Conservation (phyloP, 2,888 invertebrate species). For the Rhagium mordax region DNA sequence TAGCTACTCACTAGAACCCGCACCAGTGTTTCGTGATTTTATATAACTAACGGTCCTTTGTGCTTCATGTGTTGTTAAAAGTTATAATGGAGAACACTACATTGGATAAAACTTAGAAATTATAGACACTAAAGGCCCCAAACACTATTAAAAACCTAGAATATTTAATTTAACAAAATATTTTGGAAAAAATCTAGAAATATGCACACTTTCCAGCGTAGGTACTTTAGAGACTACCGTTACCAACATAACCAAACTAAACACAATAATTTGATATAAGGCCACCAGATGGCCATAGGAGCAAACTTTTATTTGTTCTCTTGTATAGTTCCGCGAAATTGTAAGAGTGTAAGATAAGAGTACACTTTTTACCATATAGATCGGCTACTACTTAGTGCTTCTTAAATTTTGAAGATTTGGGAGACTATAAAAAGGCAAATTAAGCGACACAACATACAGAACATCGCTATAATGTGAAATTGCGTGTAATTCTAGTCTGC, state of each 20-base stretch:
- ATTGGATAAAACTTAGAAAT: conserved; percentile 16
- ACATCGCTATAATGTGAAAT: no score
- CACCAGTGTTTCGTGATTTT: conserved; percentile 50
- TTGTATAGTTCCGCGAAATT: no score
- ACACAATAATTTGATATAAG: neutral
- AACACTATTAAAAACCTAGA: conserved; percentile 28
- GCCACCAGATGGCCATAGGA: neutral
- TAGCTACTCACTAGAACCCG: conserved; percentile 28
- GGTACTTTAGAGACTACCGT: conserved; percentile 35
- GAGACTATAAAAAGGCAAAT: no score
- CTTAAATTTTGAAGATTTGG: no score
- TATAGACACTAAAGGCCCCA: conserved; percentile 35
- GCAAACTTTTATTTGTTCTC: neutral
- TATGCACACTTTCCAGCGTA: conserved; percentile 47
- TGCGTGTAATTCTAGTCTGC: no score
- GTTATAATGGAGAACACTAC: neutral
- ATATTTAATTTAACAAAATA: conserved; percentile 45
- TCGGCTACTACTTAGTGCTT: no score
- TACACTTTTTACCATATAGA: no score
- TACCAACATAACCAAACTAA: conserved; percentile 26
- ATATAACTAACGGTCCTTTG: conserved; percentile 52
- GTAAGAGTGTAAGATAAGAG: no score
- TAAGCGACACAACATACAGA: no score
- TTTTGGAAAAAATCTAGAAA: conserved; percentile 47
- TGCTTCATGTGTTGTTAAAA: conserved; percentile 41